These are phyloP conservation scores for Cryptocheilus praepositus DNA, from an alignment of 2,888 invertebrate species.

Conservation along the genomic window DNA sequence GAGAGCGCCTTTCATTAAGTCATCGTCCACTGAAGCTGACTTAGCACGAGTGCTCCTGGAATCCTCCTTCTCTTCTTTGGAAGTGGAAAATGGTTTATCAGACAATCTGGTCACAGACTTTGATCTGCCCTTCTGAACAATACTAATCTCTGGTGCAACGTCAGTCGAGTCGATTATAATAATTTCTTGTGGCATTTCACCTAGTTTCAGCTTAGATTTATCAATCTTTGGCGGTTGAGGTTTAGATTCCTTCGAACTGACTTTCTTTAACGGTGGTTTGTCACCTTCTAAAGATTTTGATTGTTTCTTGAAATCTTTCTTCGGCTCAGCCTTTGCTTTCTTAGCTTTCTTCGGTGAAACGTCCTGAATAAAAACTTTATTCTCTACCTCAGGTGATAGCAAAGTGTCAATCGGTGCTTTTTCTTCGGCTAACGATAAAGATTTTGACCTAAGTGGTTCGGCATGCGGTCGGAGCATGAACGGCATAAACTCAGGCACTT, in stretches of 20 bases:
- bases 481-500: constrained; percentile 72
- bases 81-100: constrained; percentile 63
- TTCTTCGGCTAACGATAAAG: constrained; percentile 71
- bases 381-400: constrained; percentile 70
- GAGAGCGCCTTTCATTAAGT: constrained; percentile 62
- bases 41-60: constrained; percentile 62
- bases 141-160: constrained; percentile 69
- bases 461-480: constrained; percentile 70
- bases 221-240: constrained; percentile 68
- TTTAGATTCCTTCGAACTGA: constrained; percentile 65
- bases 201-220: constrained; percentile 71
- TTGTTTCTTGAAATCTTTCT: constrained; percentile 72
- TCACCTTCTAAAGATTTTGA: constrained; percentile 72
- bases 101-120: constrained; percentile 69
- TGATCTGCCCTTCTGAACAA: constrained; percentile 71
- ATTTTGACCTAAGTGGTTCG: constrained; percentile 71
- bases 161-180: constrained; percentile 73
- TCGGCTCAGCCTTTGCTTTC: constrained; percentile 64
- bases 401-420: constrained; percentile 72
- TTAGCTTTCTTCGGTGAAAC: constrained; percentile 69
- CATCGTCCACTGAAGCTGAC: constrained; percentile 71
- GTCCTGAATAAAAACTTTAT: constrained; percentile 69
- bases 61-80: constrained; percentile 67
- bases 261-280: constrained; percentile 70
- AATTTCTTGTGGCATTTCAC: constrained; percentile 73